Evolutionary conservation across 1,140 invertebrate genomes (phyloP).

Genomic region (Colletes gigas): DNA sequence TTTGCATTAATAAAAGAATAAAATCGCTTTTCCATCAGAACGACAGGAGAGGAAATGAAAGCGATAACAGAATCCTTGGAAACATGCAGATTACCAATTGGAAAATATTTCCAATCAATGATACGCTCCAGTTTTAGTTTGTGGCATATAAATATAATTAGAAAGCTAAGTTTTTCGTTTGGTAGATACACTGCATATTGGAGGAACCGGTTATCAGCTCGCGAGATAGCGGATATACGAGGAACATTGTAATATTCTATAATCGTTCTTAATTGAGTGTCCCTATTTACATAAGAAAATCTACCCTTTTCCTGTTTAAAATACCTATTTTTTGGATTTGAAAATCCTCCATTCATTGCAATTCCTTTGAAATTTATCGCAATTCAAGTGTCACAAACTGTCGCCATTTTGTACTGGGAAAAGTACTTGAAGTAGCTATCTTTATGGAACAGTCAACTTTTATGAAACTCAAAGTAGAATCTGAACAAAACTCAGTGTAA

Average conservation of each 20-base stretch:
- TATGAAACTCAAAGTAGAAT: too few relatives aligned
- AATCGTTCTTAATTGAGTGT: too few relatives aligned
- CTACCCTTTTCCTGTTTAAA: too few relatives aligned
- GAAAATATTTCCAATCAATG: neutral
- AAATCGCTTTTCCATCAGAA: neutral
- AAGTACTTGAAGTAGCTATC: too few relatives aligned
- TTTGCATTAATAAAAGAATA: neutral
- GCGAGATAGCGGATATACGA: neutral
- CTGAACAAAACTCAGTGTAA: too few relatives aligned
- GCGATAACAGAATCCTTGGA: neutral
- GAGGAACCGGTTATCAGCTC: slow-evolving; percentile 1
- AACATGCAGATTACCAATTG: neutral
- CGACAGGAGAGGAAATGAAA: neutral
- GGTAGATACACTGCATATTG: neutral
- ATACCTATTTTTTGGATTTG: neutral
- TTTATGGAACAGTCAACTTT: too few relatives aligned
- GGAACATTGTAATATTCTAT: neutral
- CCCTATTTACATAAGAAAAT: too few relatives aligned
- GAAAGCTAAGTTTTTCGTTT: slow-evolving; percentile 9
- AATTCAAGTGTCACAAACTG: too few relatives aligned
- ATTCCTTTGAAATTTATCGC: too few relatives aligned
- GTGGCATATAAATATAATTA: slow-evolving; percentile 1
- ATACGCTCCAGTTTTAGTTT: neutral
- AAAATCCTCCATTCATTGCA: too few relatives aligned
- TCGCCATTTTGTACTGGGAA: too few relatives aligned